These are phyloP conservation scores for Brachypalpus laphriformis DNA, from an alignment of 2,888 invertebrate genomes.

Conservation along the genomic window DNA sequence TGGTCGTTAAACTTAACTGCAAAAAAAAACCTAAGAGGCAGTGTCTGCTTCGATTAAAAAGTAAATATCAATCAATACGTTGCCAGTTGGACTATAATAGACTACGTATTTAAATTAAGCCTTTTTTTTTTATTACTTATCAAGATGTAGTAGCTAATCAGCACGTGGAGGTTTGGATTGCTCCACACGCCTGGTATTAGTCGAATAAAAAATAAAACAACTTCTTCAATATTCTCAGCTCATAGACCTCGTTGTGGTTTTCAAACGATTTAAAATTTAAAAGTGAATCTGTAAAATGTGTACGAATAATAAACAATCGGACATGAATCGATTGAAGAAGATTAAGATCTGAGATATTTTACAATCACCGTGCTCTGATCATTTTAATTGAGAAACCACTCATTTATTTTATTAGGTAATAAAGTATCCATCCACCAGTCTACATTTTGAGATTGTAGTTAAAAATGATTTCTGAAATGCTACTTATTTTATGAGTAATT, in stretches of 20 bases:
- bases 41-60: neutral
- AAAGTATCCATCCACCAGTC: neutral
- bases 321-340: neutral
- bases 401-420: neutral
- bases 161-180: neutral
- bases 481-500: neutral
- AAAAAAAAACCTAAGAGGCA: neutral
- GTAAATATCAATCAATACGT: neutral
- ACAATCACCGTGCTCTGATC: neutral
- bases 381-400: neutral
- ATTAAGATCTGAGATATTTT: neutral
- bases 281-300: neutral
- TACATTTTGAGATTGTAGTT: neutral
- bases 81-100: neutral
- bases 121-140: neutral
- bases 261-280: neutral
- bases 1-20: slow-evolving; percentile 7
- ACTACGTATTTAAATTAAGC: neutral
- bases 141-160: neutral
- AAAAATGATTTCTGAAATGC: neutral
- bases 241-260: neutral
- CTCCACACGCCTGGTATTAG: neutral
- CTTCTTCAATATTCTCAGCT: neutral
- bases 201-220: no score
- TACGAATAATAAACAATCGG: neutral